Evolutionary conservation across 2,113 vertebrate species (phyloP), one percentile per base, ranked within the genome.

Genomic region (Lagopus leucura): DNA sequence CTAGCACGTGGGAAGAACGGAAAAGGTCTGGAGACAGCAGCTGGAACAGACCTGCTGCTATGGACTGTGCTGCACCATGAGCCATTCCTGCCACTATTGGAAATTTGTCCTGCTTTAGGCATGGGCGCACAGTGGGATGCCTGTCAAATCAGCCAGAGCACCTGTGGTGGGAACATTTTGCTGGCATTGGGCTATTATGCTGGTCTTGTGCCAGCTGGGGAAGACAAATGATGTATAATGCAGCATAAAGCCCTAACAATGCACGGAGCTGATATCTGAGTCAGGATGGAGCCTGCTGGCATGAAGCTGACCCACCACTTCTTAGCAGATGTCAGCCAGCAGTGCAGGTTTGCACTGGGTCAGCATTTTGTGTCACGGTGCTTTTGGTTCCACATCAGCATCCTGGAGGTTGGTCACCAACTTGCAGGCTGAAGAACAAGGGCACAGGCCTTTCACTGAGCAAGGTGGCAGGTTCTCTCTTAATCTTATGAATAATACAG

Each of bases 121-220:
- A 30, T 54, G 88, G 93, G 30, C 3, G 1, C 92, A 48, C 94
- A 90, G 82, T 34, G 64, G 88, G 85, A 4, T 50, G 64, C 42
- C 82, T 88, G 92, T 89, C 45, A 73, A 63, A 85, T 82, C n/a
- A 92, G 54, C 88, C 92, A 74, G 88, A 76, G 85, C 93, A 94
- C 93, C 94, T 95, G 52, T 54, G 96, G 90, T 95, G 94, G 82
- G 94, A 94, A 92, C 85, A 85, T 92, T 92, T 92, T 89, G 55
- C 72, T 96, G 92, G 92, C 88, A 74, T 82, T 52, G 34, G 40
- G 40, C 36, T 86, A 65, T 86, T 38, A 16, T 0, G 2, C 60
- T 92, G 75, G 54, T 89, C 2, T 22, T 25, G 69, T 88, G 79
- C 94, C 94, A 95, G 82, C 85, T 77, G 85, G 81, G 82, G 55